Evolutionary conservation across 2,888 invertebrate genomes (phyloP).

Genomic region (Cephalotes varians): DNA sequence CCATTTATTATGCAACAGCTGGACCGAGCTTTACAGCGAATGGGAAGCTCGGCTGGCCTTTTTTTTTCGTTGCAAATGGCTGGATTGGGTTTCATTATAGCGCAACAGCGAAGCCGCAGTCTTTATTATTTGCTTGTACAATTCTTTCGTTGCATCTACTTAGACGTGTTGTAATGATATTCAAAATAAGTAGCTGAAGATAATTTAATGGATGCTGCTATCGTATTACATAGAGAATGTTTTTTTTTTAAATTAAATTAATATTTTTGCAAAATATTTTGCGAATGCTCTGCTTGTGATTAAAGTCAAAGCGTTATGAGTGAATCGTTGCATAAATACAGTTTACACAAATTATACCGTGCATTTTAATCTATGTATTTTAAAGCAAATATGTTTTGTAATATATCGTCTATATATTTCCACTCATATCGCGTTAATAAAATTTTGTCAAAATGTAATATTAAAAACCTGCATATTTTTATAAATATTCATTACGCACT

Average conservation of each 20-base stretch:
- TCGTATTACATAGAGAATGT: background rate
- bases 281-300: background rate
- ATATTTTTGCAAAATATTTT: background rate
- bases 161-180: background rate
- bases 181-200: background rate
- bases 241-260: conserved; percentile 4
- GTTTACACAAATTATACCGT: background rate
- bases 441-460: conserved; percentile 3
- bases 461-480: conserved; percentile 11
- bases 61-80: conserved; percentile 43
- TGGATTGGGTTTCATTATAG: conserved; percentile 38
- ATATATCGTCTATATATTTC: background rate
- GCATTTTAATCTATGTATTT: background rate
- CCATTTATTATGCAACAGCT: conserved; percentile 64
- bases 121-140: conserved; percentile 20
- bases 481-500: conserved; percentile 9
- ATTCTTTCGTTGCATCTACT: background rate
- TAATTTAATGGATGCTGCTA: background rate
- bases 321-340: background rate
- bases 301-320: background rate
- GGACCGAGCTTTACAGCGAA: conserved; percentile 54
- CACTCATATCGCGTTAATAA: background rate
- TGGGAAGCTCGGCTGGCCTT: conserved; percentile 27
- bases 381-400: background rate
- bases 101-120: conserved; percentile 14